Percentiles rank a stretch among this genome's conserved stretches.
These are phyloP conservation scores for Mesorhabditis spiculigera DNA, from an alignment of 2,888 invertebrate genomes.

Conservation along the genomic window DNA sequence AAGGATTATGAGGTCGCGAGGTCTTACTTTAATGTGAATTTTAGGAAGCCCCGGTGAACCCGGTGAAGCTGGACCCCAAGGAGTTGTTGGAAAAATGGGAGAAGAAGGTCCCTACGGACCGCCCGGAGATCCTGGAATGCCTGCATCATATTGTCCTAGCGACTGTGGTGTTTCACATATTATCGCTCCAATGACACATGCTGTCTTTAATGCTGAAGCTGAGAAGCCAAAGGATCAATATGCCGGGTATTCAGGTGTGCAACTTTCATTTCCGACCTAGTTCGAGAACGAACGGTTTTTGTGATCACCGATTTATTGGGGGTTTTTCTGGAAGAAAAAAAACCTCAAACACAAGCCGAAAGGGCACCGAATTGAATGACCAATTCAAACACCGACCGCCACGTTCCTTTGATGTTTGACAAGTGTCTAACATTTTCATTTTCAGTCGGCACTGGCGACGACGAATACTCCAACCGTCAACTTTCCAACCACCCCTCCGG, in stretches of 20 bases:
- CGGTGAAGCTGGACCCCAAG: constrained; percentile 10
- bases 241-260: not conserved
- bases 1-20: not conserved
- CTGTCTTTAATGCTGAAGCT: constrained; percentile 3
- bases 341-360: too few relatives aligned
- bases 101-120: constrained; percentile 8
- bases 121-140: constrained; percentile 10
- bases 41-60: constrained; percentile 12
- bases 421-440: not conserved
- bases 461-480: not conserved
- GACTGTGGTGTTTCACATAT: constrained; percentile 11
- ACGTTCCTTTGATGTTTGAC: too few relatives aligned
- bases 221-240: not conserved
- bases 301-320: too few relatives aligned
- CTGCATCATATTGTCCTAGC: constrained; percentile 11
- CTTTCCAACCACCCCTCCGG: not conserved
- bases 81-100: constrained; percentile 6
- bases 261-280: not conserved
- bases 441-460: constrained; percentile 5
- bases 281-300: too few relatives aligned
- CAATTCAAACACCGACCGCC: too few relatives aligned
- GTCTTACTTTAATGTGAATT: not conserved
- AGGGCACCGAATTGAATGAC: too few relatives aligned
- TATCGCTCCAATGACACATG: not conserved
- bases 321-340: too few relatives aligned